Percentiles rank a stretch among this genome's conserved stretches.
These are phyloP conservation scores for Polydrusus pterygomalis DNA, from an alignment of 2,888 invertebrate species.

Conservation along the genomic window DNA sequence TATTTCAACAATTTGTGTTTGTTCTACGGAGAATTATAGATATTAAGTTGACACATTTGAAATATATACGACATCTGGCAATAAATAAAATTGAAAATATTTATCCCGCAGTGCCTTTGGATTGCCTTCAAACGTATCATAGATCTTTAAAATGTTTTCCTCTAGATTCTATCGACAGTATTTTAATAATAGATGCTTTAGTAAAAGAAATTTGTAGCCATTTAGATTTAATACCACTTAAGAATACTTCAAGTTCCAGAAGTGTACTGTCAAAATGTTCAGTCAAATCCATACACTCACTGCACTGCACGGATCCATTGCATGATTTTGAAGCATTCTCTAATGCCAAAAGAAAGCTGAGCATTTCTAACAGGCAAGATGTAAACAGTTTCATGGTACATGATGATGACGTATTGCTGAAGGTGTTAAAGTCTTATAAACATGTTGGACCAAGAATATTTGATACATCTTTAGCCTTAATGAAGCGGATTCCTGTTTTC, in stretches of 20 bases:
- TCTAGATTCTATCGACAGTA: constrained; percentile 56
- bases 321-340: constrained; percentile 35
- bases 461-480: constrained; percentile 53
- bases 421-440: constrained; percentile 58
- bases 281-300: constrained; percentile 2
- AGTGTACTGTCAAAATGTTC: constrained; percentile 30
- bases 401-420: constrained; percentile 57
- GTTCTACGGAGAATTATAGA: constrained; percentile 59
- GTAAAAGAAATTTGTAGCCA: constrained; percentile 59
- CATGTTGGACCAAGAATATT: constrained; percentile 55
- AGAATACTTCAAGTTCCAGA: constrained; percentile 10
- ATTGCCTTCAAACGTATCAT: constrained; percentile 58
- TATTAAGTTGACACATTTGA: constrained; percentile 61
- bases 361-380: background rate
- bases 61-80: constrained; percentile 60
- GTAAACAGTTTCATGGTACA: constrained; percentile 49
- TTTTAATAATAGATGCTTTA: constrained; percentile 58
- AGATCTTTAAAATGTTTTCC: constrained; percentile 58
- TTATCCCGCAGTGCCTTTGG: constrained; percentile 49
- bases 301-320: constrained; percentile 37
- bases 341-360: background rate
- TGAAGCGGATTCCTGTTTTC: constrained; percentile 55
- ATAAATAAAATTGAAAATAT: constrained; percentile 49
- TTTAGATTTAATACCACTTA: constrained; percentile 35
- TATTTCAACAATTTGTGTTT: constrained; percentile 58